phyloP scores from a whole-genome alignment of 1,140 invertebrate species.

The Plodia interpunctella region DNA sequence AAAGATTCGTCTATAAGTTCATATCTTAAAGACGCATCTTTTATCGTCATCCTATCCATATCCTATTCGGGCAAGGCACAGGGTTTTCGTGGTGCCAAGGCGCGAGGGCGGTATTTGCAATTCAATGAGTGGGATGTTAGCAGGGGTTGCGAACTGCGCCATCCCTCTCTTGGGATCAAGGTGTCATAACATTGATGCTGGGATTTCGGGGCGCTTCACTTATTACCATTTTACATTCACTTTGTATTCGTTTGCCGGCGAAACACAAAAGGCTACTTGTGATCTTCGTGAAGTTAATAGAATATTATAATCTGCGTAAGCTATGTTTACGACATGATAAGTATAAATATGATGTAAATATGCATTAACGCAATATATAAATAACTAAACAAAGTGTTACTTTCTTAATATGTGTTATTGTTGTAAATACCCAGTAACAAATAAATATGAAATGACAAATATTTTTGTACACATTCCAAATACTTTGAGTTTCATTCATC shows the following conservation, averaged over 20 bases:
- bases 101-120: slow-evolving; percentile 7
- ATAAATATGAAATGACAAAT: no score
- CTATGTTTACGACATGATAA: no score
- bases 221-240: slow-evolving; percentile 3
- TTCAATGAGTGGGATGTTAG: background rate
- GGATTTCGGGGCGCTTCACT: slow-evolving; percentile 1
- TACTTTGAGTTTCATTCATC: no score
- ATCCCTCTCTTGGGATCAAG: slow-evolving; percentile 8
- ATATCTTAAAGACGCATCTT: background rate
- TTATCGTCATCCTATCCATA: background rate
- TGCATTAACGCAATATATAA: no score
- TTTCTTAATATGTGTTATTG: no score
- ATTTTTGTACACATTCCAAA: no score
- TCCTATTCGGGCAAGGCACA: background rate
- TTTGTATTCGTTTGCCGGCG: background rate
- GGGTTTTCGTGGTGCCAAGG: no score
- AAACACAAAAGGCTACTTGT: background rate
- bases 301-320: no score
- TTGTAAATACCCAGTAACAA: no score
- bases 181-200: slow-evolving; percentile 9
- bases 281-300: background rate
- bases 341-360: no score
- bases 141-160: background rate
- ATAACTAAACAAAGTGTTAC: no score
- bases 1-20: no score